Conservation (phyloP, 1,140 invertebrate species). For the Antheraea pernyi region DNA sequence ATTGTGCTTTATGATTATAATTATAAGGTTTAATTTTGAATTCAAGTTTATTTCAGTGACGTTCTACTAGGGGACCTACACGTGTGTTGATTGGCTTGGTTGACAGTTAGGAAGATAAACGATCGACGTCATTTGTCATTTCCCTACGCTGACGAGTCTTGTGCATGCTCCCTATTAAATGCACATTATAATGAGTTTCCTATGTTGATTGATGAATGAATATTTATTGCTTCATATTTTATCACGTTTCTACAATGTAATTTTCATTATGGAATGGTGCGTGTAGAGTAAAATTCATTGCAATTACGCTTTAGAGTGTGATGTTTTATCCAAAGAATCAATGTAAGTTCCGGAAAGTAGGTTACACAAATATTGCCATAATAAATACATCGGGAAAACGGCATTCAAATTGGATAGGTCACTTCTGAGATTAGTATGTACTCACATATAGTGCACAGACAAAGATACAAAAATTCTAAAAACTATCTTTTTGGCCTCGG, state of each 20-base stretch:
- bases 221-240: background rate
- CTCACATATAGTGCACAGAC: too few relatives aligned
- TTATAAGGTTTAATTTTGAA: conserved; percentile 17
- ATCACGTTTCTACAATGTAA: background rate
- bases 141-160: conserved; percentile 38
- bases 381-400: too few relatives aligned
- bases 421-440: too few relatives aligned
- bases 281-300: too few relatives aligned
- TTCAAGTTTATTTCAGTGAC: background rate
- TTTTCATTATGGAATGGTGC: too few relatives aligned
- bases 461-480: too few relatives aligned
- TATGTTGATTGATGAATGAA: conserved; percentile 60
- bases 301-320: too few relatives aligned
- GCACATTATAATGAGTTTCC: conserved; percentile 61
- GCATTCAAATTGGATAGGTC: too few relatives aligned
- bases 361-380: too few relatives aligned
- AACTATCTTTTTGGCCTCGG: too few relatives aligned
- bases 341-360: too few relatives aligned
- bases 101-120: conserved; percentile 76
- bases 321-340: too few relatives aligned
- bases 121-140: conserved; percentile 71
- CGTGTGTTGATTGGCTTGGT: conserved; percentile 68
- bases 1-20: conserved; percentile 3
- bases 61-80: conserved; percentile 39
- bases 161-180: conserved; percentile 65